Evolutionary conservation across 2,797 vertebrate genomes (phyloP).

Genomic region (Pyrocephalus nanus): DNA sequence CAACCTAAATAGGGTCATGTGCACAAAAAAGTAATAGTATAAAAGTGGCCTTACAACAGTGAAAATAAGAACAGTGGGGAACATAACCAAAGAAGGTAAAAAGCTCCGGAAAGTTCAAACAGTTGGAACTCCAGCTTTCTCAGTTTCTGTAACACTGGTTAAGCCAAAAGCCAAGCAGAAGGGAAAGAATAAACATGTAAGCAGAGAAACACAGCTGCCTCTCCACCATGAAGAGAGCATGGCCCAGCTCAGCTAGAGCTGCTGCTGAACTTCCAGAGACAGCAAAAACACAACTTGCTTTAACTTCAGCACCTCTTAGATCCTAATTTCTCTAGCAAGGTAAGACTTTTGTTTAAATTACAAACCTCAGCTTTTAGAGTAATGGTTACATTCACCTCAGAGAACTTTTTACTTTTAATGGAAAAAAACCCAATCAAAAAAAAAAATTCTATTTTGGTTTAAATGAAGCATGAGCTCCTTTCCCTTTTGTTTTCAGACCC

Average conservation of each 20-base stretch:
- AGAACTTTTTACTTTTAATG: background rate
- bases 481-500: background rate
- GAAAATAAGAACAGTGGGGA: background rate
- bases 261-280: background rate
- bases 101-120: background rate
- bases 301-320: background rate
- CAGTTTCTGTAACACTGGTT: background rate
- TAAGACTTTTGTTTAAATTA: background rate
- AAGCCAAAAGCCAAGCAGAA: background rate
- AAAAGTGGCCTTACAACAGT: background rate
- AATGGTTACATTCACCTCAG: background rate
- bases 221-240: background rate
- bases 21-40: background rate
- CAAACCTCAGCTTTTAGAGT: background rate
- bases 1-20: background rate
- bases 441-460: background rate
- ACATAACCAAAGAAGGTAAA: background rate
- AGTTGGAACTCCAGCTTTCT: background rate
- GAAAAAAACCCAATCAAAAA: accelerated
- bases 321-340: background rate
- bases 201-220: background rate
- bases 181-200: accelerated
- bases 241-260: background rate
- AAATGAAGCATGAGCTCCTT: background rate
- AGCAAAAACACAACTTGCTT: background rate